Conservation (phyloP, 1,140 invertebrate genomes). For the Physella acuta region DNA sequence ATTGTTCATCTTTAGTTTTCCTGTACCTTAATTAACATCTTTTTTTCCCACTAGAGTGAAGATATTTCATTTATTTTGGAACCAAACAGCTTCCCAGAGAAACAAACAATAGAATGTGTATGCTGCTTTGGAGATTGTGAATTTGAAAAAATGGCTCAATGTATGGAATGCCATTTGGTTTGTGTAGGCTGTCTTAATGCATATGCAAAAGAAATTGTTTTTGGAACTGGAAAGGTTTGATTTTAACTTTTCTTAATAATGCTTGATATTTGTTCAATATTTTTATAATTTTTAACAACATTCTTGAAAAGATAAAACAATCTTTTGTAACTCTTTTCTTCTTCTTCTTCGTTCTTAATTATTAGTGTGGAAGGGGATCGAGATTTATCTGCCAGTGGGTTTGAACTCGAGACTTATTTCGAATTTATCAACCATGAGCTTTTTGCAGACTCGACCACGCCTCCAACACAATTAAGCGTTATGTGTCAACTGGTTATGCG, state of each 20-base stretch:
- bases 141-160: slow-evolving; percentile 53
- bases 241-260: neutral
- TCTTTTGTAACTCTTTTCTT: neutral
- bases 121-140: slow-evolving; percentile 49
- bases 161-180: slow-evolving; percentile 53
- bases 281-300: neutral
- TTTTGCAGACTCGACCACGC: too few relatives aligned
- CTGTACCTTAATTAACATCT: too few relatives aligned
- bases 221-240: slow-evolving; percentile 51
- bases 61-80: too few relatives aligned
- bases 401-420: too few relatives aligned
- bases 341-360: too few relatives aligned
- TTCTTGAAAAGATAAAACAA: neutral
- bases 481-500: too few relatives aligned
- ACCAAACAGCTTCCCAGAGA: too few relatives aligned
- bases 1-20: too few relatives aligned
- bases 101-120: slow-evolving; percentile 50
- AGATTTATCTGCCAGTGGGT: neutral
- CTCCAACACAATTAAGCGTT: too few relatives aligned
- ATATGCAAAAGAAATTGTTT: slow-evolving; percentile 50
- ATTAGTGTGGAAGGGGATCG: too few relatives aligned
- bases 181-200: slow-evolving; percentile 46
- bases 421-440: too few relatives aligned
- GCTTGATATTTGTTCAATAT: neutral
- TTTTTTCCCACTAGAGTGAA: too few relatives aligned